phyloP scores from a whole-genome alignment of 2,888 invertebrate species.

The Conomelus anceps region DNA sequence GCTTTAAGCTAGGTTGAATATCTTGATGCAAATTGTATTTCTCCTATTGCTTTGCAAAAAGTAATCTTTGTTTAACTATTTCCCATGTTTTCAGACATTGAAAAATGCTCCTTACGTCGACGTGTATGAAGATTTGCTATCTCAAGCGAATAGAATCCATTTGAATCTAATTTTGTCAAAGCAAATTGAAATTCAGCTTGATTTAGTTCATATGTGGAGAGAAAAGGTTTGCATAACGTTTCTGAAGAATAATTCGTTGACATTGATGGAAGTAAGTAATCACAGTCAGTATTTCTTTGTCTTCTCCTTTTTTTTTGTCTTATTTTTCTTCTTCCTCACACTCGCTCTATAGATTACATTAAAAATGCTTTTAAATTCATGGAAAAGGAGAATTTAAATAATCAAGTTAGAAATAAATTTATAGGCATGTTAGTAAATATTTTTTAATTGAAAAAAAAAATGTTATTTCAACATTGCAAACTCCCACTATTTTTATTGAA shows the following conservation, averaged over 20 bases:
- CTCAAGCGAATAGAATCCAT: constrained; percentile 68
- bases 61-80: background rate
- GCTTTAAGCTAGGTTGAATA: too few relatives aligned
- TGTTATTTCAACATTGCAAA: too few relatives aligned
- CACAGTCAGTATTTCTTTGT: too few relatives aligned
- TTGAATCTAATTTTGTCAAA: constrained; percentile 71
- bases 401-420: too few relatives aligned
- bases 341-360: too few relatives aligned
- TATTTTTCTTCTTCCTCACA: too few relatives aligned
- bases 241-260: constrained; percentile 68
- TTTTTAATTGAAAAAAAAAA: too few relatives aligned
- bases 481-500: too few relatives aligned
- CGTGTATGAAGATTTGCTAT: constrained; percentile 71
- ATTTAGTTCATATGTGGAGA: constrained; percentile 75
- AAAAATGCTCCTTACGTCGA: constrained; percentile 82
- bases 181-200: constrained; percentile 67
- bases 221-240: constrained; percentile 79
- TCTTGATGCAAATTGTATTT: background rate
- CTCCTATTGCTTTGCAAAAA: background rate
- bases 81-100: constrained; percentile 33
- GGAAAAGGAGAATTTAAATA: too few relatives aligned
- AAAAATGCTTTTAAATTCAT: too few relatives aligned
- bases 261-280: constrained; percentile 60
- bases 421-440: too few relatives aligned
- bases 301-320: too few relatives aligned